phyloP scores from a whole-genome alignment of 2,113 vertebrate genomes.

The Synodontis membranacea region DNA sequence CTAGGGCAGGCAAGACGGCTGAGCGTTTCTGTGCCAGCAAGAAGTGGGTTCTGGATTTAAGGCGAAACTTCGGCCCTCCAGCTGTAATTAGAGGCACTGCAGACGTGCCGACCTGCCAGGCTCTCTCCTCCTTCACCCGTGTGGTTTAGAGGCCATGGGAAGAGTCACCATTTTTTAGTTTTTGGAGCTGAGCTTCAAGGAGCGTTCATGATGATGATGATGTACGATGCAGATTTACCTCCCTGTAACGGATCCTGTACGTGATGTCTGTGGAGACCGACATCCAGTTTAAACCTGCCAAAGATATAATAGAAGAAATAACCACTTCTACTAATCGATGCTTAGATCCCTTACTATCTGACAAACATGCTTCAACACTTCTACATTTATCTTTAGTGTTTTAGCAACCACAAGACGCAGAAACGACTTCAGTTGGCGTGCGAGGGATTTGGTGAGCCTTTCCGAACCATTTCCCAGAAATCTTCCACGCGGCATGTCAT shows the following conservation, averaged over 20 bases:
- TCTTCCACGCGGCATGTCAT: conserved; percentile 22
- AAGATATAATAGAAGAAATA: neutral
- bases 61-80: conserved; percentile 24
- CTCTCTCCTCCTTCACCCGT: neutral
- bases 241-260: neutral
- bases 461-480: neutral
- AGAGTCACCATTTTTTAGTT: neutral
- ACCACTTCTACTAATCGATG: conserved; percentile 5
- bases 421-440: neutral
- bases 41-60: conserved; percentile 44
- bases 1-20: conserved; percentile 31
- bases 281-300: neutral
- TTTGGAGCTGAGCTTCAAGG: neutral
- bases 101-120: conserved; percentile 36
- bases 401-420: neutral
- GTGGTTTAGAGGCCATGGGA: neutral
- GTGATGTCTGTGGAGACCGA: neutral
- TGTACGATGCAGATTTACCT: conserved; percentile 2
- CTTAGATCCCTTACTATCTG: neutral
- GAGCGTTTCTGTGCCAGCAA: conserved; percentile 33
- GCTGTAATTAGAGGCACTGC: conserved; percentile 40
- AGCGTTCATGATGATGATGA: neutral
- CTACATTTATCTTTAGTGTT: neutral
- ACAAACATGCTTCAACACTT: neutral
- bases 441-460: neutral